phyloP scores from a whole-genome alignment of 2,888 invertebrate genomes.

The Abrostola triplasia region DNA sequence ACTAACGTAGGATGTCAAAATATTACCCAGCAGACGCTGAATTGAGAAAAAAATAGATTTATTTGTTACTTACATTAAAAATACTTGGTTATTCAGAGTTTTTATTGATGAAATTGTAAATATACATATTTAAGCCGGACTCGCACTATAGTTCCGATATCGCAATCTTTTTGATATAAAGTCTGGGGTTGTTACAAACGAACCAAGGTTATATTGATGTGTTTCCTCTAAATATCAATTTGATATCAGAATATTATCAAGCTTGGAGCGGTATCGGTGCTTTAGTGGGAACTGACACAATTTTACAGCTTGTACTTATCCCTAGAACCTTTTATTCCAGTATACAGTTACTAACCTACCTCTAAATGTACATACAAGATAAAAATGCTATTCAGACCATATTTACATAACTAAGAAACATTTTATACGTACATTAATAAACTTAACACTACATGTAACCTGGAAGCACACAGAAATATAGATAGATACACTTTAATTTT shows the following conservation, averaged over 20 bases:
- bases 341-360: conserved; percentile 54
- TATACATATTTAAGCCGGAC: conserved; percentile 34
- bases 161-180: background rate
- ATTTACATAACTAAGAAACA: conserved; percentile 77
- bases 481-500: conserved; percentile 62
- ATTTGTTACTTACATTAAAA: conserved; percentile 3
- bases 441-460: conserved; percentile 74
- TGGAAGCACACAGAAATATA: conserved; percentile 87
- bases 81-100: background rate
- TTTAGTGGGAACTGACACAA: conserved; percentile 18
- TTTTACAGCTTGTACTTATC: conserved; percentile 41
- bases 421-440: conserved; percentile 56
- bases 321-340: conserved; percentile 47
- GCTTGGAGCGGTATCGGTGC: conserved; percentile 22
- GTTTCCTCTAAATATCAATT: conserved; percentile 12
- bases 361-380: conserved; percentile 72
- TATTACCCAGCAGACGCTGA: background rate
- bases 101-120: background rate
- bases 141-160: conserved; percentile 10
- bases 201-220: conserved; percentile 11
- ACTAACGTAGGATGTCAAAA: background rate
- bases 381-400: conserved; percentile 82
- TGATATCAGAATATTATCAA: conserved; percentile 23
- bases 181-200: too few relatives aligned
- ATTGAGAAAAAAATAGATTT: background rate